Evolutionary conservation across 1,140 invertebrate species (phyloP).

Genomic region (Lithobius niger): DNA sequence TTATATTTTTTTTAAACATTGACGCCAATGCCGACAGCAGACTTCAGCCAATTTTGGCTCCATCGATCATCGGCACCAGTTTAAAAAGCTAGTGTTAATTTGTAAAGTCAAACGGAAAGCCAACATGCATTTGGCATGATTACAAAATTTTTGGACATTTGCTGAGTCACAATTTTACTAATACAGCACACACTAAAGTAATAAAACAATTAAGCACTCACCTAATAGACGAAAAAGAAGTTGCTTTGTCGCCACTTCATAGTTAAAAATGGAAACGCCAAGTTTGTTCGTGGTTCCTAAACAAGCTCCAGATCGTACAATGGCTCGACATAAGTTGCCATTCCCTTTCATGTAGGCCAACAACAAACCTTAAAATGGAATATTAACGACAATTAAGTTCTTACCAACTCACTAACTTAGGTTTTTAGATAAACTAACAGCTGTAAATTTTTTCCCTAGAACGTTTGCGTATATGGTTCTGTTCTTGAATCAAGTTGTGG

Average conservation of each 20-base stretch:
- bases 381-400: slow-evolving; percentile 13
- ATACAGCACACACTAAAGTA: not conserved
- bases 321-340: slow-evolving; percentile 69
- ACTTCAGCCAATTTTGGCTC: too few relatives aligned
- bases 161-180: not conserved
- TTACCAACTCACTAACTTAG: not conserved
- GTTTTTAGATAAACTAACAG: slow-evolving; percentile 10
- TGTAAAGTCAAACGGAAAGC: too few relatives aligned
- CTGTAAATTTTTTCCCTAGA: slow-evolving; percentile 3
- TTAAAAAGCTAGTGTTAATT: too few relatives aligned
- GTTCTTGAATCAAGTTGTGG: too few relatives aligned
- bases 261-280: slow-evolving; percentile 87
- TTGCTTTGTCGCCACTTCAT: slow-evolving; percentile 85
- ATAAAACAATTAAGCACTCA: slow-evolving; percentile 22
- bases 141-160: too few relatives aligned
- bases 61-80: too few relatives aligned
- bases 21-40: too few relatives aligned
- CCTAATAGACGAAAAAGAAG: slow-evolving; percentile 54
- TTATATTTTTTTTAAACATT: too few relatives aligned
- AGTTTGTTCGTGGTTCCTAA: slow-evolving; percentile 81
- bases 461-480: too few relatives aligned
- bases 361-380: slow-evolving; percentile 64
- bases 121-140: slow-evolving; percentile 8
- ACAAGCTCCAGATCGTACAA: slow-evolving; percentile 74
- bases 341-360: slow-evolving; percentile 92